These are phyloP conservation scores for Hemaris fuciformis DNA, from an alignment of 2,888 invertebrate species.

Conservation along the genomic window DNA sequence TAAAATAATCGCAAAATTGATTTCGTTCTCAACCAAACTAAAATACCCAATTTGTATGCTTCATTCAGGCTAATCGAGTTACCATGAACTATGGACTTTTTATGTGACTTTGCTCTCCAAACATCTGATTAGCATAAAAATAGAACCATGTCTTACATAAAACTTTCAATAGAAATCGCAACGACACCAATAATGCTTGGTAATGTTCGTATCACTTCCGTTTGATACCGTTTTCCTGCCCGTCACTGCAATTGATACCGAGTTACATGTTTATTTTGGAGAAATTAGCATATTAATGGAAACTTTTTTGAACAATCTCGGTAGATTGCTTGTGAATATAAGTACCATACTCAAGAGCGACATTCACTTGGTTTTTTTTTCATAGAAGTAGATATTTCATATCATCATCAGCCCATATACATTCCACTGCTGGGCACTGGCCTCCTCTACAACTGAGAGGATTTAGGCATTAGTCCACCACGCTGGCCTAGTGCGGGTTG, in stretches of 20 bases:
- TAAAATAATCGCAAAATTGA: not conserved
- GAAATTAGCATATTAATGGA: not conserved
- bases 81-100: not conserved
- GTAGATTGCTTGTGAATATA: not conserved
- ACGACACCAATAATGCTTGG: not conserved
- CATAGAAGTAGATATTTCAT: no score
- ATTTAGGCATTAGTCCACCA: no score
- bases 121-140: not conserved
- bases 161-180: constrained; percentile 7
- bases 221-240: constrained; percentile 2
- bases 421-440: no score
- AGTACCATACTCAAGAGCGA: not conserved
- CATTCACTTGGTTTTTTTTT: not conserved
- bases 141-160: constrained; percentile 1
- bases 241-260: not conserved
- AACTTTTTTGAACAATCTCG: not conserved
- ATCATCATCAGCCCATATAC: no score
- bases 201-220: not conserved
- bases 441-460: no score
- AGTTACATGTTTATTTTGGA: constrained; percentile 1
- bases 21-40: not conserved
- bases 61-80: not conserved
- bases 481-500: no score
- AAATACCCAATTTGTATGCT: not conserved
- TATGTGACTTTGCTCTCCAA: not conserved